Percentiles rank a stretch among this genome's conserved stretches.
phyloP scores from a whole-genome alignment of 2,113 vertebrate genomes.

The Anhinga rufa region DNA sequence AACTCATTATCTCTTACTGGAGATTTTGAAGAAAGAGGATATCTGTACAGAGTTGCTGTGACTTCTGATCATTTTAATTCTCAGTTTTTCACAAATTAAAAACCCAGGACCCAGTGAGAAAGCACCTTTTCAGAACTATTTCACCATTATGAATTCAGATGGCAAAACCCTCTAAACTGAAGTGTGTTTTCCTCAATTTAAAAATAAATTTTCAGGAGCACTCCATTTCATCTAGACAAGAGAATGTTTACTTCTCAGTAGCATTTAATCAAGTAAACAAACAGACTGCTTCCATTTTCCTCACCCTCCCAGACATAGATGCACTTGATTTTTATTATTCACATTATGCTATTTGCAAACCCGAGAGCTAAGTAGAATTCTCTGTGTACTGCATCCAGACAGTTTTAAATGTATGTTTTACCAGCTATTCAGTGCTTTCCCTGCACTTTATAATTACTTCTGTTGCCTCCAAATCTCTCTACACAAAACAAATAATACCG shows the following conservation, averaged over 20 bases:
- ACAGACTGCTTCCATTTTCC: neutral
- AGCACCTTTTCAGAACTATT: neutral
- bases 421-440: neutral
- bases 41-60: neutral
- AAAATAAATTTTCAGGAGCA: neutral
- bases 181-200: neutral
- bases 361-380: neutral
- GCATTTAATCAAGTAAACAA: neutral
- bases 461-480: slow-evolving; percentile 17
- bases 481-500: neutral
- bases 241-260: neutral
- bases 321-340: slow-evolving; percentile 33
- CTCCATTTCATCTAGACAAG: neutral
- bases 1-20: neutral
- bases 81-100: neutral
- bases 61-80: neutral
- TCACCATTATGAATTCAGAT: neutral
- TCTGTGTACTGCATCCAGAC: neutral
- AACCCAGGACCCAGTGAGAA: neutral
- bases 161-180: neutral
- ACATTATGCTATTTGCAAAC: neutral
- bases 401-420: neutral
- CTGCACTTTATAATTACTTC: slow-evolving; percentile 16
- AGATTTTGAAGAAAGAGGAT: neutral
- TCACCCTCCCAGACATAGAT: neutral